Evolutionary conservation across 2,888 invertebrate species (phyloP).

Genomic region (Phyllotreta cruciferae): DNA sequence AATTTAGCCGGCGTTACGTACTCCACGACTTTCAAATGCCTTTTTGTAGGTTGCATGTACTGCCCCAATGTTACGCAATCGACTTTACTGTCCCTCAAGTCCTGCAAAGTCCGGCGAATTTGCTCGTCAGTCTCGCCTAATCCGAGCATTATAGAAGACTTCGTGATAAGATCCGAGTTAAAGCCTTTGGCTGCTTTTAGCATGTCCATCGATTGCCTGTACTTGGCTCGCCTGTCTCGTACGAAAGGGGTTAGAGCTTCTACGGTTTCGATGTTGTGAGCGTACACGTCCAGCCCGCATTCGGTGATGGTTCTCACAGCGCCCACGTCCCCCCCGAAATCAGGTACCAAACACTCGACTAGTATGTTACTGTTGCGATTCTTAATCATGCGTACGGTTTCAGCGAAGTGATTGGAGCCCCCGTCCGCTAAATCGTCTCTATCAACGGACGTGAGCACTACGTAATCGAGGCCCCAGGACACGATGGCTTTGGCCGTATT

Average conservation of each 20-base stretch:
- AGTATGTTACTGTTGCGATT: slow-evolving; percentile 80
- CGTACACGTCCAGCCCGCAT: slow-evolving; percentile 93
- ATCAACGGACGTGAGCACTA: slow-evolving; percentile 97
- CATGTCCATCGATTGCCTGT: slow-evolving; percentile 86
- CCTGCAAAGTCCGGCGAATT: slow-evolving; percentile 85
- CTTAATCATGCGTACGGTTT: slow-evolving; percentile 89
- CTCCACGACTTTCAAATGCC: slow-evolving; percentile 89
- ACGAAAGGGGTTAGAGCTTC: slow-evolving; percentile 89
- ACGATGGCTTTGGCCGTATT: slow-evolving; percentile 93
- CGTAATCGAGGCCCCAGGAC: slow-evolving; percentile 96
- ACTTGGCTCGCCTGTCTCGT: slow-evolving; percentile 91
- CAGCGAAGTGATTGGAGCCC: slow-evolving; percentile 91
- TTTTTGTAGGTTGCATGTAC: slow-evolving; percentile 99
- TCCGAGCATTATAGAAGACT: slow-evolving; percentile 98
- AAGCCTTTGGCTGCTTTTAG: slow-evolving; percentile 81
- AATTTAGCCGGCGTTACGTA: slow-evolving; percentile 97
- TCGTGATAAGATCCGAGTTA: slow-evolving; percentile 87
- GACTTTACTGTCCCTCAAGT: slow-evolving; percentile 81
- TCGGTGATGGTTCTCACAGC: slow-evolving; percentile 77
- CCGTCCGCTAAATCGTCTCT: slow-evolving; percentile 95
- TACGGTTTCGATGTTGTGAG: slow-evolving; percentile 98
- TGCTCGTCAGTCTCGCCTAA: slow-evolving; percentile 90
- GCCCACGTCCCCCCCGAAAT: slow-evolving; percentile 84
- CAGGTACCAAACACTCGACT: slow-evolving; percentile 96
- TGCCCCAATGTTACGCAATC: slow-evolving; percentile 98